Percentiles rank a stretch among this genome's conserved stretches.
phyloP scores from a whole-genome alignment of 2,888 invertebrate genomes.

The Leucoptera coffeella region DNA sequence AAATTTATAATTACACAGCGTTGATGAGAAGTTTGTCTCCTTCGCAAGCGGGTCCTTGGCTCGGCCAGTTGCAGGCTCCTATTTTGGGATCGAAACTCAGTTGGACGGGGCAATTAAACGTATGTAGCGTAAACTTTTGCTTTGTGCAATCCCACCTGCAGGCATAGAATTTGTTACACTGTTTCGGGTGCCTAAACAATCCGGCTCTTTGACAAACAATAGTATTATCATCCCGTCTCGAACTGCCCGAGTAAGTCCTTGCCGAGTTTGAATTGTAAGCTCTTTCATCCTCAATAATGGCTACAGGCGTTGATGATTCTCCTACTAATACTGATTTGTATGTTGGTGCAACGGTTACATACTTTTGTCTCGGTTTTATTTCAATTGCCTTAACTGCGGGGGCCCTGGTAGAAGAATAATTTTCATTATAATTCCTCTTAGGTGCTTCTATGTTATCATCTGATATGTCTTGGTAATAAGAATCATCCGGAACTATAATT shows the following conservation, averaged over 20 bases:
- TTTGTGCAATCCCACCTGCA: slow-evolving; percentile 77
- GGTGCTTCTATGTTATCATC: slow-evolving; percentile 15
- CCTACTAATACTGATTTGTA: slow-evolving; percentile 30
- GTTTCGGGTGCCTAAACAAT: slow-evolving; percentile 64
- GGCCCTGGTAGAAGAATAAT: slow-evolving; percentile 22
- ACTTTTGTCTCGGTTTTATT: slow-evolving; percentile 25
- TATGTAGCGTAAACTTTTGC: slow-evolving; percentile 66
- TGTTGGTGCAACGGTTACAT: slow-evolving; percentile 38
- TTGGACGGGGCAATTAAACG: slow-evolving; percentile 74
- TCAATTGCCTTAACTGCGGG: slow-evolving; percentile 18
- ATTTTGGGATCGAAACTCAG: slow-evolving; percentile 68
- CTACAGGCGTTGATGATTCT: slow-evolving; percentile 15
- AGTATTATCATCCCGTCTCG: slow-evolving; percentile 52
- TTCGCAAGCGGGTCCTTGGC: slow-evolving; percentile 71
- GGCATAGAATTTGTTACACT: slow-evolving; percentile 77
- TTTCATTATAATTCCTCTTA: slow-evolving; percentile 10
- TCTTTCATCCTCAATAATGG: slow-evolving; percentile 13
- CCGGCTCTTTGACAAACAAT: slow-evolving; percentile 58
- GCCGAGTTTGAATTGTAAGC: slow-evolving; percentile 36
- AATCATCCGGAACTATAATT: slow-evolving; percentile 44
- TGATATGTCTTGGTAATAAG: slow-evolving; percentile 37
- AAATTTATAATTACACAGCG: slow-evolving; percentile 33
- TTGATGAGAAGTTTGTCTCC: slow-evolving; percentile 62
- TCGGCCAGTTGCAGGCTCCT: slow-evolving; percentile 80
- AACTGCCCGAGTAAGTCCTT: slow-evolving; percentile 56